phyloP scores from a whole-genome alignment of 2,888 invertebrate genomes.

The Erannis defoliaria region DNA sequence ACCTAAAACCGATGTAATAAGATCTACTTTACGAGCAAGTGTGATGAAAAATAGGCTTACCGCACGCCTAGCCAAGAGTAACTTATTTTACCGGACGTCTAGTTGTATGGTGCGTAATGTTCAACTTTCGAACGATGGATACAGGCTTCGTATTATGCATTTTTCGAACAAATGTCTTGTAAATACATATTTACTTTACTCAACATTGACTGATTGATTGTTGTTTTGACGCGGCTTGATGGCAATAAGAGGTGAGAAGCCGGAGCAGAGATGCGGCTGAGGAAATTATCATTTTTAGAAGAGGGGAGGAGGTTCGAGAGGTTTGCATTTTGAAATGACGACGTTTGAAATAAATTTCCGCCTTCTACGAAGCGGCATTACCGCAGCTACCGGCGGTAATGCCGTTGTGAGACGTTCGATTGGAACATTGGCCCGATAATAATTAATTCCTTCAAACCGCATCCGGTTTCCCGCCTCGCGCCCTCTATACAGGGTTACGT shows the following conservation, averaged over 20 bases:
- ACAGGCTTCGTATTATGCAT: too few relatives aligned
- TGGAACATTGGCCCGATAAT: conserved; percentile 83
- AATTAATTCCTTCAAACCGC: conserved; percentile 76
- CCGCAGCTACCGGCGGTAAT: conserved; percentile 41
- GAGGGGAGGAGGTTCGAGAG: conserved; percentile 48
- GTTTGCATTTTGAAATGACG: conserved; percentile 78
- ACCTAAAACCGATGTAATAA: too few relatives aligned
- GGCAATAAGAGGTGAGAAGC: conserved; percentile 30
- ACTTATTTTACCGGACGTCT: too few relatives aligned
- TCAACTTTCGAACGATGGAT: too few relatives aligned
- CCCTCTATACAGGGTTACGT: conserved; percentile 39
- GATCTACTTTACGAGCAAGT: too few relatives aligned
- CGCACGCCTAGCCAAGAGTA: too few relatives aligned
- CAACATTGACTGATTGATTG: too few relatives aligned
- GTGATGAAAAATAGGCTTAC: too few relatives aligned
- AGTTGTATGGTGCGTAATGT: too few relatives aligned
- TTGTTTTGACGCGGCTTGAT: too few relatives aligned
- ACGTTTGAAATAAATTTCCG: conserved; percentile 84
- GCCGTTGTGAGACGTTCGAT: conserved; percentile 69
- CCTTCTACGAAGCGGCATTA: conserved; percentile 33
- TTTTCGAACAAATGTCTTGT: too few relatives aligned
- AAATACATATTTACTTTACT: too few relatives aligned
- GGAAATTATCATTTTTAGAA: conserved; percentile 72
- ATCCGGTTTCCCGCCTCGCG: conserved; percentile 56
- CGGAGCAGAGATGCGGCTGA: conserved; percentile 41